These are phyloP conservation scores for Tenthredo scrophulariae DNA, from an alignment of 2,888 invertebrate species.

Conservation along the genomic window DNA sequence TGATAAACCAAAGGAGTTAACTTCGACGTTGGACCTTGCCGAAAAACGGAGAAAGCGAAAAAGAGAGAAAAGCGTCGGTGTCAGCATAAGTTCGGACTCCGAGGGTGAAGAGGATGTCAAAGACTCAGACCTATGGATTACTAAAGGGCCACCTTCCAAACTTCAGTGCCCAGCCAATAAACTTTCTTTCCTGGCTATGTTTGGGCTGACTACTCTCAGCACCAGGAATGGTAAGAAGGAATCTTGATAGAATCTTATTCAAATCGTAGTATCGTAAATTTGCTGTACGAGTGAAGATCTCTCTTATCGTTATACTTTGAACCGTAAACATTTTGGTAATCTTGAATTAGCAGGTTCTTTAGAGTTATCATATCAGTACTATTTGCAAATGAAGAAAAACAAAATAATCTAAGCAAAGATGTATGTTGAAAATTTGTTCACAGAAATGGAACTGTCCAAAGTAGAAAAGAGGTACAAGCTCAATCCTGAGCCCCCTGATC, in stretches of 20 bases:
- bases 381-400: background rate
- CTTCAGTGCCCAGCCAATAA: conserved; percentile 80
- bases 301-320: conserved; percentile 9
- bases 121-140: conserved; percentile 80
- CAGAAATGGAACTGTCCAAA: conserved; percentile 82
- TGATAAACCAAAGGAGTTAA: conserved; percentile 69
- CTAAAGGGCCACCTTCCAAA: conserved; percentile 80
- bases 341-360: background rate
- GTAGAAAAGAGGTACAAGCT: conserved; percentile 81
- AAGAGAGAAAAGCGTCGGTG: conserved; percentile 69
- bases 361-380: background rate
- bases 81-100: conserved; percentile 79
- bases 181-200: conserved; percentile 82
- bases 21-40: conserved; percentile 79
- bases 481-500: conserved; percentile 80
- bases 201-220: conserved; percentile 83
- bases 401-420: background rate
- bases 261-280: background rate
- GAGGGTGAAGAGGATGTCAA: conserved; percentile 79
- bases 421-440: conserved; percentile 58
- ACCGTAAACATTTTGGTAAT: background rate
- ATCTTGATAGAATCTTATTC: background rate
- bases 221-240: conserved; percentile 81
- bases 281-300: background rate
- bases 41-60: conserved; percentile 80